These are phyloP conservation scores for Selenia dentaria DNA, from an alignment of 2,888 invertebrate genomes.

Conservation along the genomic window DNA sequence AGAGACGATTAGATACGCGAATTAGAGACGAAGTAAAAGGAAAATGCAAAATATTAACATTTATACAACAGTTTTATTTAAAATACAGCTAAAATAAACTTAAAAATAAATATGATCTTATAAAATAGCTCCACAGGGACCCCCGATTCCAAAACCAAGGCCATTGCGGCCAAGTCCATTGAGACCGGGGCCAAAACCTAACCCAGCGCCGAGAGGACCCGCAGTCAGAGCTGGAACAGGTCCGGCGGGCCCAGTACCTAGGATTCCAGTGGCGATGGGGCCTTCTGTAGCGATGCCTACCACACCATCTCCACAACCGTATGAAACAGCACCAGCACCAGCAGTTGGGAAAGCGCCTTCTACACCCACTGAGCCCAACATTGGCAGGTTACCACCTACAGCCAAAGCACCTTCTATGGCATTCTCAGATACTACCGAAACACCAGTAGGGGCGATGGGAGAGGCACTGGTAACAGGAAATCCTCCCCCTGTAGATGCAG, in stretches of 20 bases:
- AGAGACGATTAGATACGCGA: too few relatives aligned
- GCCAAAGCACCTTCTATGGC: slow-evolving; percentile 44
- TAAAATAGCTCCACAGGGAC: background rate
- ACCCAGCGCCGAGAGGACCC: background rate
- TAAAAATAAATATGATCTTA: slow-evolving; percentile 1
- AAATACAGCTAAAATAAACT: background rate
- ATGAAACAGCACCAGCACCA: slow-evolving; percentile 44
- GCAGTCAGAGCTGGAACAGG: background rate
- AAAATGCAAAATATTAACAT: too few relatives aligned
- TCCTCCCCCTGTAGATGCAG: slow-evolving; percentile 38
- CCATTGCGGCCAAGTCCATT: slow-evolving; percentile 1
- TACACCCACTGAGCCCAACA: slow-evolving; percentile 45
- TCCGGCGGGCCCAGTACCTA: slow-evolving; percentile 14
- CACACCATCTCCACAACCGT: slow-evolving; percentile 40
- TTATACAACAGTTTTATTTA: slow-evolving; percentile 4
- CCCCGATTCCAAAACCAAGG: background rate
- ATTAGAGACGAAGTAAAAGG: too few relatives aligned
- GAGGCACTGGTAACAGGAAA: slow-evolving; percentile 37
- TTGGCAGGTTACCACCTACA: slow-evolving; percentile 47
- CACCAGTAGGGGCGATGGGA: slow-evolving; percentile 44
- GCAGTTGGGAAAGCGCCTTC: slow-evolving; percentile 44
- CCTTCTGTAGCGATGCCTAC: slow-evolving; percentile 29
- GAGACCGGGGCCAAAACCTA: background rate
- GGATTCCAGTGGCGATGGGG: slow-evolving; percentile 23
- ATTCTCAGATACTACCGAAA: slow-evolving; percentile 53